Base-by-base conservation (phyloP, 2,888 invertebrate genomes). In the Kryphioiulus occultus region DNA sequence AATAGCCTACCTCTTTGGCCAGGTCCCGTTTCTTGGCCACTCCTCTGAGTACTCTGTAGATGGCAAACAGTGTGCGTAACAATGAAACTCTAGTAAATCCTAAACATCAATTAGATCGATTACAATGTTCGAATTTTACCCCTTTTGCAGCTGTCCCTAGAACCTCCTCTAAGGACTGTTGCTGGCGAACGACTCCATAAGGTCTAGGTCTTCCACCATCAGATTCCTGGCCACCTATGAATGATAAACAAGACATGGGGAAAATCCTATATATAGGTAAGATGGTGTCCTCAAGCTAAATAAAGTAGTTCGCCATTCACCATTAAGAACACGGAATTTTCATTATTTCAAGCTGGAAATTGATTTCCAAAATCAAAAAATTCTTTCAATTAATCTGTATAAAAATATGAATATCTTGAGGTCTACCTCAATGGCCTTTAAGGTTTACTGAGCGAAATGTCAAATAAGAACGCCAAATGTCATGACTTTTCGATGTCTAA, bases 161-260 rank as follows among this genome's bases (percentile, higher is more conserved):
- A 12, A 87, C 87, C 44, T 87, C 87, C 47, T 87, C 87, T 22
- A 87, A 53, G n/a, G 87, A 87, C 44, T 87, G 39, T 35, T 87
- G 87, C 35, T 87, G 87, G 3, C 87, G 87, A 30, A 87, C 87
- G 1, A 87, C 87, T 42, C 87, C 87, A 10, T 44, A 85, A 4
- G 87, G 84, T 85, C 87, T 39, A n/a, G 53, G 39, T 53, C 35
- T 53, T 32, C 68, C 68, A 30, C 59, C 32, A 22, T 68, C 86
- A 86, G 68, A 17, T 12, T 68, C 86, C 10, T 9, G 17, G 19
- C 30, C 22, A 19, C 44, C 85, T 85, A 85, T 7, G 84, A 39
- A 84, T 7, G 4, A 19, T 1, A 84, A 84, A 59, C 7, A 7
- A 22, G 9, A 19, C n/a, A 59, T 59, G 59, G 59, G 59, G 59